These are phyloP conservation scores for Lophotriccus pileatus DNA, from an alignment of 2,797 vertebrate genomes.

Conservation along the genomic window DNA sequence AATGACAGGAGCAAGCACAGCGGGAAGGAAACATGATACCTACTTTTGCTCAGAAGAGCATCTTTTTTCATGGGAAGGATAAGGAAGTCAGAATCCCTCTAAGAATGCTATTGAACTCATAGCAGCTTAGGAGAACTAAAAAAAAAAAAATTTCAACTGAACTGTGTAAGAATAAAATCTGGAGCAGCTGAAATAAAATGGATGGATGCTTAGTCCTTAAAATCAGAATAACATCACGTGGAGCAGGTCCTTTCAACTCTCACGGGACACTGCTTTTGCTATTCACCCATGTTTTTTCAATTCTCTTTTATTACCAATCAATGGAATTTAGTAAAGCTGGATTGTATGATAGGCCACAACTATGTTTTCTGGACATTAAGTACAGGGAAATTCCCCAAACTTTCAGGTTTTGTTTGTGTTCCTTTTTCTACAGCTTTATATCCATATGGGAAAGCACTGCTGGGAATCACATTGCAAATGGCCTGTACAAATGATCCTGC, in stretches of 20 bases:
- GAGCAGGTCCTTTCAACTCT: background rate
- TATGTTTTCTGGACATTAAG: background rate
- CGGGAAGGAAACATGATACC: background rate
- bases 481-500: background rate
- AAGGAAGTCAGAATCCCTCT: background rate
- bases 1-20: background rate
- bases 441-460: background rate
- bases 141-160: background rate
- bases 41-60: background rate
- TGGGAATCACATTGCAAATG: background rate
- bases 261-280: background rate
- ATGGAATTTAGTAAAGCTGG: background rate
- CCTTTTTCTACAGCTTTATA: background rate
- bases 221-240: background rate
- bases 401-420: slow-evolving; percentile 5
- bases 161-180: background rate
- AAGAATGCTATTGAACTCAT: background rate
- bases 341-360: background rate
- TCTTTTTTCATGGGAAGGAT: background rate
- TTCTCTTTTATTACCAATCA: background rate
- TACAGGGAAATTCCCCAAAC: background rate
- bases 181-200: background rate
- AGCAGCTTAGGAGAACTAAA: background rate
- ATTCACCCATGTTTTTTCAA: background rate
- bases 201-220: background rate